Percentiles rank a stretch among this genome's conserved stretches.
Conservation (phyloP, 2,797 vertebrate species). For the Hydrolagus colliei region DNA sequence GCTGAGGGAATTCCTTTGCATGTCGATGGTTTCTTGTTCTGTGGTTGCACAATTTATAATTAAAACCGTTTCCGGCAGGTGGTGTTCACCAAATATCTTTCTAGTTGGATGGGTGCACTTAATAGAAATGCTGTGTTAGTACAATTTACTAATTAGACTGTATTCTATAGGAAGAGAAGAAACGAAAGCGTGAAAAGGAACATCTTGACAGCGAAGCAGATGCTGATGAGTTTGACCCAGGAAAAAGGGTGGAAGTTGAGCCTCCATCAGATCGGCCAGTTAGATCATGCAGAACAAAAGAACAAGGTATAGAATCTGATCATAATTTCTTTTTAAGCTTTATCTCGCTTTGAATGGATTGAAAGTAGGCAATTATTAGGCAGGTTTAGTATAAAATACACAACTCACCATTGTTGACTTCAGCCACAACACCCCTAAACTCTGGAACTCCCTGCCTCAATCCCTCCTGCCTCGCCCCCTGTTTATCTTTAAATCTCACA, state of each 20-base stretch:
- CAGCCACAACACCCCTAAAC: too few species aligned
- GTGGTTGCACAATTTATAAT: not conserved
- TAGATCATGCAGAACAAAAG: slow-evolving; percentile 79
- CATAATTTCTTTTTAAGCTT: not conserved
- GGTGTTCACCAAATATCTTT: too few species aligned
- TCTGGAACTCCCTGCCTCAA: too few species aligned
- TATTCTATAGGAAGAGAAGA: slow-evolving; percentile 78
- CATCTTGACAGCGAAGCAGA: slow-evolving; percentile 76
- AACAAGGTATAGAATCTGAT: slow-evolving; percentile 59
- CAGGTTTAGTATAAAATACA: too few species aligned
- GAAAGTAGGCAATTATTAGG: too few species aligned
- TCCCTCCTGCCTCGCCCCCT: too few species aligned
- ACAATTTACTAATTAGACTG: not conserved
- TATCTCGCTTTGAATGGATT: not conserved
- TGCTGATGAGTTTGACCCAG: slow-evolving; percentile 70
- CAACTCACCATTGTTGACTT: too few species aligned
- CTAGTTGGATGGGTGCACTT: not conserved
- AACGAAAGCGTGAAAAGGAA: slow-evolving; percentile 87
- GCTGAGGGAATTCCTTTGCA: not conserved
- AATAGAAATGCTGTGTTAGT: not conserved
- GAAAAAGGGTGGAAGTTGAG: slow-evolving; percentile 68
- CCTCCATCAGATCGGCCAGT: slow-evolving; percentile 75
- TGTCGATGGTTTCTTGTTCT: not conserved
- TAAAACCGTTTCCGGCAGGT: too few species aligned
- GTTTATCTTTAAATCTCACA: too few species aligned